Conservation (phyloP, 2,113 vertebrate species). For the Laterallus jamaicensis region DNA sequence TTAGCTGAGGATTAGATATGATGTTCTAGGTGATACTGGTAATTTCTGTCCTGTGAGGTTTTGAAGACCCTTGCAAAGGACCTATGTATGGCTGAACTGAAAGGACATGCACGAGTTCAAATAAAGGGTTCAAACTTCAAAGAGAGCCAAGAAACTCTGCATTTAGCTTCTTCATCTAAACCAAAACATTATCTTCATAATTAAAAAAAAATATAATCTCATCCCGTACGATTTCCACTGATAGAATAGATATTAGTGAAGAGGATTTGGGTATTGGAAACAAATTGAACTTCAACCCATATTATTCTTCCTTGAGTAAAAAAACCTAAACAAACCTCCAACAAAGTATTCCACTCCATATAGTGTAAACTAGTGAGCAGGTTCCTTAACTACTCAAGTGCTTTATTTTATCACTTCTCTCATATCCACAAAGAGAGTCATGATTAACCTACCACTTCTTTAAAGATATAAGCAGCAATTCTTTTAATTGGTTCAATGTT, state of each 20-base stretch:
- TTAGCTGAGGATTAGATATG: not conserved
- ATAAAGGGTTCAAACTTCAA: not conserved
- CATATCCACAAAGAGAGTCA: not conserved
- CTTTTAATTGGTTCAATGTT: constrained; percentile 29
- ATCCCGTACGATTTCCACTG: not conserved
- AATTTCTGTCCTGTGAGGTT: not conserved
- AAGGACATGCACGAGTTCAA: not conserved
- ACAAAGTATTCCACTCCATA: not conserved
- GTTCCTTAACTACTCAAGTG: not conserved
- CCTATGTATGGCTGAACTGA: not conserved
- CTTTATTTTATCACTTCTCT: not conserved
- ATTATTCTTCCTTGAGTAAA: not conserved
- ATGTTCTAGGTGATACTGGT: accelerated
- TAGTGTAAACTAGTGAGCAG: not conserved
- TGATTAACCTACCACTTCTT: constrained; percentile 53
- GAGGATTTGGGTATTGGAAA: not conserved
- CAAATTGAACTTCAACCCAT: not conserved
- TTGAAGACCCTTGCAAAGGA: not conserved
- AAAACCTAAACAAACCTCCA: not conserved
- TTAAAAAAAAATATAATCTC: not conserved
- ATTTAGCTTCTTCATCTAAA: not conserved
- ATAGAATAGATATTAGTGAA: not conserved
- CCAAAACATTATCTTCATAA: not conserved
- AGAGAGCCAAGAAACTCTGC: not conserved
- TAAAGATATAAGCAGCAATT: constrained; percentile 19